Base-by-base conservation (phyloP, 2,113 vertebrate genomes). In the Pelusios castaneus region DNA sequence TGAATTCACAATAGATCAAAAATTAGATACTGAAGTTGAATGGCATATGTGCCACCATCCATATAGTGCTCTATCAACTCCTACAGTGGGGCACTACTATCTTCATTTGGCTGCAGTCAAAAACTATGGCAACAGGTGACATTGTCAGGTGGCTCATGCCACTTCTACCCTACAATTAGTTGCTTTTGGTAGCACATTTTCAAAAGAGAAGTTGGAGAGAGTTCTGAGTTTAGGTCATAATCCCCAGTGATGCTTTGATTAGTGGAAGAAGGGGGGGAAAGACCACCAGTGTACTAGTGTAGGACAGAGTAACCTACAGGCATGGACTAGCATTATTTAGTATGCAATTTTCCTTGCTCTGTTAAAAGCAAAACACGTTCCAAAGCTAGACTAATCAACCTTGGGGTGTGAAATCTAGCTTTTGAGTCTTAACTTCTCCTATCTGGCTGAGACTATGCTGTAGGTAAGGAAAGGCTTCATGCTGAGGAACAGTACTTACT, bases 1-100 rank as follows among this genome's bases (percentile, higher is more conserved):
- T 19, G 29, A 63, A n/a, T 0, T 0, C 1, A n/a, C 56, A 25
- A 34, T 38, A 70, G 17, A 17, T 21, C n/a, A 41, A 34, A 41
- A 76, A 25, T 58, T 43, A 43, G 22, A 27, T 14, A 43, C 41
- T 43, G 5, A 27, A 78, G 45, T 24, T 43, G 60, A 88, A 70
- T 0, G 1, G 56, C 51, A 81, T 1, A 45, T 6, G 13, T n/a
- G 2, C 82, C 76, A 67, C 24, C 25, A 27, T 14, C 41, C 12
- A 25, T n/a, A 38, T 12, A 3, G 22, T 43, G 24, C 27, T 76
- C 22, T 27, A 5, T 45, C 41, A 14, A 27, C 73, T 45, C 13
- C 73, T 45, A 27, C 3, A 27, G 10, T 6, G 12, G 27, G 25
- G 6, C 73, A 76, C 41, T 24, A 45, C 73, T 45, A 13, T 14